Evolutionary conservation across 2,797 vertebrate genomes (phyloP), one percentile per base, ranked within the genome.

Genomic region (Odontamblyopus rebecca): DNA sequence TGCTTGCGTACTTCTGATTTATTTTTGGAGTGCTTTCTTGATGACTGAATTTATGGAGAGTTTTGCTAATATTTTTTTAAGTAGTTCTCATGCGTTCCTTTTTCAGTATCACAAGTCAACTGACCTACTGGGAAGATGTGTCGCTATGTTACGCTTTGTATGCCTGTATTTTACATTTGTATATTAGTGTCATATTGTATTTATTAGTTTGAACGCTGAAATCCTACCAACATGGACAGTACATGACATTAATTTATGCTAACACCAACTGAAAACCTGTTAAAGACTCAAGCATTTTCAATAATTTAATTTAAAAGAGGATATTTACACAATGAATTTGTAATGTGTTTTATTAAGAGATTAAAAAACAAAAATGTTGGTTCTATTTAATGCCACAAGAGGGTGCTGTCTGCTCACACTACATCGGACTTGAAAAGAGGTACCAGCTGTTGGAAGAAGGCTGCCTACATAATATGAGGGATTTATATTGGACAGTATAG

Each of bases 311-410:
- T 90, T 87, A 89, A 92, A 75, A 83, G 76, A 86, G 77, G 78
- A 72, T 86, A 82, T 92, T 92, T 90, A 73, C 83, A 85, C 79
- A 86, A 75, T 82, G 85, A 89, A 84, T 92, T 91, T 92, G 88
- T 91, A 90, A 87, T 79, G 85, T 90, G 88, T 91, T 90, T 91
- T 85, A 89, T 85, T 88, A 91, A 86, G 67, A 44, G 67, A 91
- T 86, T 85, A 87, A 89, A 88, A 54, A 16, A 66, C 63, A 0
- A 60, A 69, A 67, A 32, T 56, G 54, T 67, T 54, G 69, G 73
- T 57, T 77, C 1, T 1, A n/a, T 69, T 67, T 83, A 77, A 76
- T 2, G 0, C 82, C 91, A 84, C 75, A 74, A 86, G 88, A 79
- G 84, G 0, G 86, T 23, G 74, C 77, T 83, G 71, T 77, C 73